Percentiles rank a stretch among this genome's conserved stretches.
Conservation (phyloP, 2,797 vertebrate genomes). For the Myiotriccus ornatus region DNA sequence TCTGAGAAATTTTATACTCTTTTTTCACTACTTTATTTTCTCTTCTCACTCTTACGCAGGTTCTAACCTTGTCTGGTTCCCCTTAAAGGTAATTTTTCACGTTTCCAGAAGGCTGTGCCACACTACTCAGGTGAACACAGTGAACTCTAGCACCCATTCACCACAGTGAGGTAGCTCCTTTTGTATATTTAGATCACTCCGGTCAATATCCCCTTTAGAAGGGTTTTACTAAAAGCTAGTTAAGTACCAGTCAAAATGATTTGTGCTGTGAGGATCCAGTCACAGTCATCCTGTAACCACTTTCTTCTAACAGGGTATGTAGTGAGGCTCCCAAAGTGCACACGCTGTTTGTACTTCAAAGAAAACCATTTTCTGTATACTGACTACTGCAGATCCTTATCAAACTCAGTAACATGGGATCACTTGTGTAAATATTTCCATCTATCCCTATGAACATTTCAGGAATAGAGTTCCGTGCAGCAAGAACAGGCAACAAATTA, state of each 20-base stretch:
- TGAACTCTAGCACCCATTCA: background rate
- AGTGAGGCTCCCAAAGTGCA: background rate
- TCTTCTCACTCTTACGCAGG: background rate
- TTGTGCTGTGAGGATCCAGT: background rate
- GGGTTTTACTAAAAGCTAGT: background rate
- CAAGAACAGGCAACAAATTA: background rate
- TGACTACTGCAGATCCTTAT: background rate
- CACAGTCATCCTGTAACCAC: background rate
- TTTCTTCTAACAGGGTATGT: background rate
- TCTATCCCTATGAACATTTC: background rate
- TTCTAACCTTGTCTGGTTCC: background rate
- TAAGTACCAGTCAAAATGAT: background rate
- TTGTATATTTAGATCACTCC: background rate
- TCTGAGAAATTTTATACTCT: background rate
- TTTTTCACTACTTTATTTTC: background rate
- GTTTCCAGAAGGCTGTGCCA: background rate
- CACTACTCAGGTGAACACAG: background rate
- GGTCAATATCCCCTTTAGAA: background rate
- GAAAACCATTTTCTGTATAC: background rate
- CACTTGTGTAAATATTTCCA: fast-evolving
- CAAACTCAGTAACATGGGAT: background rate
- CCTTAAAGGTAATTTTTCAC: background rate
- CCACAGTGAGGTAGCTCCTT: background rate
- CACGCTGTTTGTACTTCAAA: background rate
- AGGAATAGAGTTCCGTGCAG: background rate